Base-by-base conservation (phyloP, 2,888 invertebrate genomes). In the Calliopum simillimum region DNA sequence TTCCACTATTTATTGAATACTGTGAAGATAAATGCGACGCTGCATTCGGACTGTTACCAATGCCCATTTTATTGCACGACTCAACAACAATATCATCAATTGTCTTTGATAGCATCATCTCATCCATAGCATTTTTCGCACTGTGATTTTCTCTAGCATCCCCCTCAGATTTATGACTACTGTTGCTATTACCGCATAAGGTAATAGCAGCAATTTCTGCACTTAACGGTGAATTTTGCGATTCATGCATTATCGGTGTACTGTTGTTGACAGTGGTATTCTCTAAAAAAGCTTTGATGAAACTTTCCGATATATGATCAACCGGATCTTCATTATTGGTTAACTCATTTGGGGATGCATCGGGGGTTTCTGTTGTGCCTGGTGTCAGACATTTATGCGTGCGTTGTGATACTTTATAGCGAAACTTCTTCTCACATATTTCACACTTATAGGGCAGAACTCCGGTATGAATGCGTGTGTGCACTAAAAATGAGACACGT, bases 381-480 rank as follows among this genome's bases (percentile, higher is more conserved):
- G 51, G 44, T 53, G 44, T 74, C n/a, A 74, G 74, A 80, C 94
- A 95, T 86, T 94, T 94, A 80, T 95, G 94, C 4, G 94, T 94
- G 79, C 93, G 88, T 83, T 94, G 93, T 65, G 94, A 94, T 12
- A 94, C 94, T 89, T 95, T 95, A 79, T 95, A 95, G 71, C 95
- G 89, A 82, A 95, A 95, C 80, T 89, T 92, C 87, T 93, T 94
- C 66, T 92, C 90, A 82, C 95, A 95, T 8, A 90, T 89, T 55
- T 92, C 91, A 80, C 95, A 95, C 84, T 92, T 93, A 81, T 95
- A 95, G 0, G 95, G 95, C 94, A 94, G 93, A 0, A 90, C 94
- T 44, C 94, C 95, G 1, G 94, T 85, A 59, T 95, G 94, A 76
- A 94, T 95, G 74, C 95, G 89, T 73, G 92, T 89, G 82, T 95